Percentiles rank a stretch among this genome's conserved stretches.
These are phyloP conservation scores for Phrynocephalus guinanensis DNA, from an alignment of 2,797 vertebrate species.

Conservation along the genomic window DNA sequence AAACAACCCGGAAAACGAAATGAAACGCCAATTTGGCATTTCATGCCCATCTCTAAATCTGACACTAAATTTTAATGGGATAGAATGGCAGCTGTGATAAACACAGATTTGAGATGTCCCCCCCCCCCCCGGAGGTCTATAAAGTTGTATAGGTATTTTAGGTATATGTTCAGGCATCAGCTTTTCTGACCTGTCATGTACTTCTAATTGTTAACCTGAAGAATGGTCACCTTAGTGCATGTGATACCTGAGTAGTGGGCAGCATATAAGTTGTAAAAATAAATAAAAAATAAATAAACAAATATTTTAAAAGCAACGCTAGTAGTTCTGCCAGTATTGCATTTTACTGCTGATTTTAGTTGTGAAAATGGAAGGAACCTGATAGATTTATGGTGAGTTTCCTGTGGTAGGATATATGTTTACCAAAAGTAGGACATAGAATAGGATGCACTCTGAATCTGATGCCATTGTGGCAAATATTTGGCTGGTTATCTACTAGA, in stretches of 20 bases:
- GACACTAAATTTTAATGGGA: too few species aligned
- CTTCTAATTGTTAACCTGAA: conserved; percentile 1
- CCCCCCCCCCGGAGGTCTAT: too few species aligned
- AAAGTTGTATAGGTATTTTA: too few species aligned
- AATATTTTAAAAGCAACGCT: background rate
- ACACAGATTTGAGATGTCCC: too few species aligned
- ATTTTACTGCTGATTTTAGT: background rate
- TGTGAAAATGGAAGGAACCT: background rate
- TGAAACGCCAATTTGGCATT: too few species aligned
- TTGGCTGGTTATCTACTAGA: background rate
- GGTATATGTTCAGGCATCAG: too few species aligned
- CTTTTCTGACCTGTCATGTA: too few species aligned
- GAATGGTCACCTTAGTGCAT: background rate
- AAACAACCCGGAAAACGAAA: too few species aligned
- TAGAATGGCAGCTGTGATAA: too few species aligned
- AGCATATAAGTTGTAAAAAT: too few species aligned
- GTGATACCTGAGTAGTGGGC: background rate
- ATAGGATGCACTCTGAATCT: background rate
- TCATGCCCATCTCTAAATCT: too few species aligned
- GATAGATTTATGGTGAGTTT: background rate
- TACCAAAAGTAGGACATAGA: background rate
- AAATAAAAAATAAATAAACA: too few species aligned
- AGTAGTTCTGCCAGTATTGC: background rate
- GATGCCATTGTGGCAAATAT: background rate
- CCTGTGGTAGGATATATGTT: background rate